Evolutionary conservation across 2,888 invertebrate species (phyloP), one percentile per base, ranked within the genome.

Genomic region (Oasisia sp.): DNA sequence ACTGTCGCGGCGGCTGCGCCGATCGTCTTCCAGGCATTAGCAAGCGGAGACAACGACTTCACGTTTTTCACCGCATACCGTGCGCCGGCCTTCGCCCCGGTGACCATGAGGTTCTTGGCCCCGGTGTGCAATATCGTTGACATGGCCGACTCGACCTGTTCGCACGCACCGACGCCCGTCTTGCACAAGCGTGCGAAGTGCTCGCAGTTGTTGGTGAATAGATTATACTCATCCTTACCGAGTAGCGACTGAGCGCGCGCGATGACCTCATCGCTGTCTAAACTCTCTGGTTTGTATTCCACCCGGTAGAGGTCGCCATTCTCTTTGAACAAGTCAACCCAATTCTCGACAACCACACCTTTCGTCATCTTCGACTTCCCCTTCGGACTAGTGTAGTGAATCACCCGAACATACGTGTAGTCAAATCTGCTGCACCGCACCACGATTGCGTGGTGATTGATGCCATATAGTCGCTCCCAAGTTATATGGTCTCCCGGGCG

Each of bases 361-460:
- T 91, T 91, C 50, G n/a, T n/a, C 58, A 58, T 27, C 19, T 58
- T n/a, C 58, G 58, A 58, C 58, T 90, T 27, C 11, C n/a, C 12
- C 19, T 32, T 45, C 19, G 92, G 92, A 12, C 89, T 91, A 11
- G 91, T 89, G 91, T 92, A 92, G 50, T 92, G 91, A 19, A 92
- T 91, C 89, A 92, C 32, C 12, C 58, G 58, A 58, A 58, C 58
- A 19, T 14, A 19, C 19, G 44, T 56, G 91, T 91, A 27, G 58
- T 14, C n/a, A 45, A 27, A 12, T 19, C 45, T 45, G 5, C 74
- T 32, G 12, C 91, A 91, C n/a, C 91, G 91, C n/a, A 92, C 50
- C 8, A 92, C 91, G 44, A 92, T 58, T 3, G 91, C 74, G 44
- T 92, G 92, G n/a, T 92, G 92, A 91, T 91, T 91, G 91, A 91